These are phyloP conservation scores for Azorinus chamasolen DNA, from an alignment of 2,888 invertebrate species.

Conservation along the genomic window DNA sequence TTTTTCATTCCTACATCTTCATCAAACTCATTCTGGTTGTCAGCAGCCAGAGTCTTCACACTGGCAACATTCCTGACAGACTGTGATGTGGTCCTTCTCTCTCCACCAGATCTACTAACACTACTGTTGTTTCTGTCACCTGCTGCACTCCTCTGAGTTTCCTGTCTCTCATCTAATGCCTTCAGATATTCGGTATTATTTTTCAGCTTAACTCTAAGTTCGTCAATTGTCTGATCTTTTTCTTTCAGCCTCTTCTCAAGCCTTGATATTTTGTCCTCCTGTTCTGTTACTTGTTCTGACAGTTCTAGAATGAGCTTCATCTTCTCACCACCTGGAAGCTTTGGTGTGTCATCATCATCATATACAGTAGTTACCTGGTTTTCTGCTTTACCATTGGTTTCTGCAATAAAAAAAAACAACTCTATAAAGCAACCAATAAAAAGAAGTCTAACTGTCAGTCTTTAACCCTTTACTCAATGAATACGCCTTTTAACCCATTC, in stretches of 20 bases:
- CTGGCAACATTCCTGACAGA: too few species aligned
- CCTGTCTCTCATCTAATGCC: constrained; percentile 38
- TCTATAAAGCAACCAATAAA: too few species aligned
- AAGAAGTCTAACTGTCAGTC: too few species aligned
- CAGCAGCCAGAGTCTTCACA: constrained; percentile 17
- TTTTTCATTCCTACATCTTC: constrained; percentile 38
- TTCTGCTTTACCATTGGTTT: too few species aligned
- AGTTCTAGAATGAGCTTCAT: constrained; percentile 79
- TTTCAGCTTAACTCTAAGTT: constrained; percentile 48
- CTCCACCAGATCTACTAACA: too few species aligned
- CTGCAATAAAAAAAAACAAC: too few species aligned
- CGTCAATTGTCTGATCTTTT: constrained; percentile 70
- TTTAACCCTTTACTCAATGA: too few species aligned
- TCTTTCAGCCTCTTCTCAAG: constrained; percentile 69
- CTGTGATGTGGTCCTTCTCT: too few species aligned
- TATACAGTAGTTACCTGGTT: too few species aligned
- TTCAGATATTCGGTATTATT: constrained; percentile 55
- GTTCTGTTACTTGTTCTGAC: constrained; percentile 79
- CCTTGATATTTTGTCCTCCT: constrained; percentile 69
- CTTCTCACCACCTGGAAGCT: constrained; percentile 60
- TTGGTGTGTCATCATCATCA: constrained; percentile 13
- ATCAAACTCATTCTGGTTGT: constrained; percentile 39
- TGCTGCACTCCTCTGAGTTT: neutral
- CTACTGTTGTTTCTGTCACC: constrained; percentile 21
- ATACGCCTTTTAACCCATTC: too few species aligned